Evolutionary conservation across 2,888 invertebrate species (phyloP).

Genomic region (Platerodrilus igneus): DNA sequence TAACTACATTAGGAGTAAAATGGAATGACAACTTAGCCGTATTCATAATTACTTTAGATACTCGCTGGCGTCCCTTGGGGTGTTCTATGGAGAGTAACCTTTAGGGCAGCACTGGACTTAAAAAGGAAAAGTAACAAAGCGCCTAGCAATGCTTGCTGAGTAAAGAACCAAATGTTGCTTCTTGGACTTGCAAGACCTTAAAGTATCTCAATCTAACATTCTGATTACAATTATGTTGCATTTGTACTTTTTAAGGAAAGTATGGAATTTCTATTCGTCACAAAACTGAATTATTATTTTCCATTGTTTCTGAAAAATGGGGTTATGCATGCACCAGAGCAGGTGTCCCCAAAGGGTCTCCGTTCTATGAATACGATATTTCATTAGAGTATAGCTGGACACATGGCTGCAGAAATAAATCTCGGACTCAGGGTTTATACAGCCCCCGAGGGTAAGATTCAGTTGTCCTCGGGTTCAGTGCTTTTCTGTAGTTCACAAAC

Average conservation of each 20-base stretch:
- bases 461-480: conserved; percentile 41
- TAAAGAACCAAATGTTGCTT: too few relatives aligned
- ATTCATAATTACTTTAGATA: conserved; percentile 46
- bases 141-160: too few relatives aligned
- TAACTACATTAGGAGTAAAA: conserved; percentile 42
- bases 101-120: conserved; percentile 22
- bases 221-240: conserved; percentile 2
- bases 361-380: conserved; percentile 49
- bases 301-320: conserved; percentile 12
- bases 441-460: conserved; percentile 48
- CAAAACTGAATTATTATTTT: conserved; percentile 14
- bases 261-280: conserved; percentile 3
- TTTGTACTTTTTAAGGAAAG: background rate
- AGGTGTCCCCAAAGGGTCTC: conserved; percentile 37
- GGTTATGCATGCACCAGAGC: conserved; percentile 25
- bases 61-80: conserved; percentile 38
- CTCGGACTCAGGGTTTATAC: conserved; percentile 43
- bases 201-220: background rate
- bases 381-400: conserved; percentile 45
- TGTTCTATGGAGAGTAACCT: conserved; percentile 24
- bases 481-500: conserved; percentile 24
- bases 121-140: too few relatives aligned
- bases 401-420: conserved; percentile 45
- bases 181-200: conserved; percentile 1
- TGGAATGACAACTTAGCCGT: conserved; percentile 43